Conservation (phyloP, 2,888 invertebrate genomes). For the Nemotelus pantherinus region DNA sequence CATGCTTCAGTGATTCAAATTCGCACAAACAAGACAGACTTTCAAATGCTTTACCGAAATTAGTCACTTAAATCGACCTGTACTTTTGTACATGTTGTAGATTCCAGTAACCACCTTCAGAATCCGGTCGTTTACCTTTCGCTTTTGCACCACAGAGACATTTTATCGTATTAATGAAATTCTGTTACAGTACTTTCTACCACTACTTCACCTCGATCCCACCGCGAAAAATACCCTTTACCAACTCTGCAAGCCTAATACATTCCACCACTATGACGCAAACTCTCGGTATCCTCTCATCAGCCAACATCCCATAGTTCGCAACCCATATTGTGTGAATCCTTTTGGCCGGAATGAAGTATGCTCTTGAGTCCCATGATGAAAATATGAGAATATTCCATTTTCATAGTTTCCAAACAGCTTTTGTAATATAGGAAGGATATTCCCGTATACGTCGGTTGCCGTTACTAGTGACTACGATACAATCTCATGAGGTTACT, state of each 20-base stretch:
- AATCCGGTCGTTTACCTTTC: neutral
- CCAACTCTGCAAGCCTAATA: neutral
- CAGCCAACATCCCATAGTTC: neutral
- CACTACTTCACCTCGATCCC: neutral
- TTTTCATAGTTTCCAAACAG: neutral
- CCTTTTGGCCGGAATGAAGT: slow-evolving; percentile 19
- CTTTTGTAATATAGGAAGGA: no score
- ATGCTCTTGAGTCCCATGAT: neutral
- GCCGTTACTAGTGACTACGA: no score
- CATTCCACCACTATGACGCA: neutral
- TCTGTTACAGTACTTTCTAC: neutral
- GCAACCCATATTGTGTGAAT: slow-evolving; percentile 3
- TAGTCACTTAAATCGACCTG: no score
- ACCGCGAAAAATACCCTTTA: neutral
- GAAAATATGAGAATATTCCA: neutral
- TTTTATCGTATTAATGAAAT: slow-evolving; percentile 12
- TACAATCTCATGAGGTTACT: no score
- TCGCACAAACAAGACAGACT: no score
- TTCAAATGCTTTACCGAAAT: no score
- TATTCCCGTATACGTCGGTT: no score
- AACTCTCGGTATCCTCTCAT: neutral
- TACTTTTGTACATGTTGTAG: no score
- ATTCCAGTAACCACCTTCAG: no score
- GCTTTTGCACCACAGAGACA: neutral
- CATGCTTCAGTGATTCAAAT: no score